Percentiles rank a stretch among this genome's conserved stretches.
phyloP scores from a whole-genome alignment of 2,113 vertebrate genomes.

The Salvelinus fontinalis region DNA sequence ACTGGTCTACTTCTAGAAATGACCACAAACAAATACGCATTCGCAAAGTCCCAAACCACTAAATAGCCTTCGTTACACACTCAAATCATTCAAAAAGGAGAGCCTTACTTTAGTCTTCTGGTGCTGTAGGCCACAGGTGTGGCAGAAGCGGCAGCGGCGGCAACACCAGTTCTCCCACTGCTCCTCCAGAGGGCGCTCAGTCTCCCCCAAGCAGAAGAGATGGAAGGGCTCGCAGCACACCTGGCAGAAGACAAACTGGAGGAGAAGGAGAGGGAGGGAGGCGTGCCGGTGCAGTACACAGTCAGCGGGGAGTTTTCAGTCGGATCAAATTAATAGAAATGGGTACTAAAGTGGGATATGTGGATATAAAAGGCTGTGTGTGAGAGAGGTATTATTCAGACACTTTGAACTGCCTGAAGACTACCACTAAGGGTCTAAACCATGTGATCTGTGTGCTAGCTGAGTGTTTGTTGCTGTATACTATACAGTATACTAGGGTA shows the following conservation, averaged over 20 bases:
- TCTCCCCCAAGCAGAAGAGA: slow-evolving; percentile 96
- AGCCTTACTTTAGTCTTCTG: slow-evolving; percentile 91
- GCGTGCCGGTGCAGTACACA: neutral
- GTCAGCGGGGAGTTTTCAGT: too few species aligned
- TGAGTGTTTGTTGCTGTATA: neutral
- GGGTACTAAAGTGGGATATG: too few species aligned
- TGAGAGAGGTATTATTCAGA: too few species aligned
- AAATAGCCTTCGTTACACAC: too few species aligned
- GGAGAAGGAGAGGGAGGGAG: slow-evolving; percentile 7
- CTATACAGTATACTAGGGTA: too few species aligned
- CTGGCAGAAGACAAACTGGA: slow-evolving; percentile 97
- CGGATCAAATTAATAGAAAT: too few species aligned
- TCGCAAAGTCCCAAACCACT: too few species aligned
- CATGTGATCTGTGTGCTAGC: neutral
- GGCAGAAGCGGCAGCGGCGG: slow-evolving; percentile 95
- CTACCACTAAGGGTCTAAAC: neutral
- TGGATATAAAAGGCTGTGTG: too few species aligned
- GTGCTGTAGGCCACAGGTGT: slow-evolving; percentile 93
- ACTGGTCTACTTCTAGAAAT: too few species aligned
- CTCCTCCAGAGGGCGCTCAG: slow-evolving; percentile 92
- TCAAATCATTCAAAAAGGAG: neutral
- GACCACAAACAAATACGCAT: too few species aligned
- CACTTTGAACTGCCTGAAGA: too few species aligned
- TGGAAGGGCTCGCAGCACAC: slow-evolving; percentile 99
- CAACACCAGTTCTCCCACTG: slow-evolving; percentile 99